Percentiles rank a stretch among this genome's conserved stretches.
These are phyloP conservation scores for Mobula hypostoma DNA, from an alignment of 2,113 vertebrate genomes.

Conservation along the genomic window DNA sequence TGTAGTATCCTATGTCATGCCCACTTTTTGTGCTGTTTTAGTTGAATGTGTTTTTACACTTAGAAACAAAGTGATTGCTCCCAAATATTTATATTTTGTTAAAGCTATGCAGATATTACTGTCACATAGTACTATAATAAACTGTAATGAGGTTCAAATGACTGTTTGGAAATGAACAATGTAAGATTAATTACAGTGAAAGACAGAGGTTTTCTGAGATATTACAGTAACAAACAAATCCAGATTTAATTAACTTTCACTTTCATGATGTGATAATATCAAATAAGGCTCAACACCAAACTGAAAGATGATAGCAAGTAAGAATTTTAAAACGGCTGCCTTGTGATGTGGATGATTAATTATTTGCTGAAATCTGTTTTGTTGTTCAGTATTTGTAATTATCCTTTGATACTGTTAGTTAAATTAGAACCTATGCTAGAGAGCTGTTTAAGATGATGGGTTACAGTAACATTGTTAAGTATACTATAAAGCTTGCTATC, in stretches of 20 bases:
- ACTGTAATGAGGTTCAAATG: conserved; percentile 7
- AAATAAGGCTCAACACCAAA: conserved; percentile 29
- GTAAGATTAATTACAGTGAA: conserved; percentile 21
- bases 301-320: conserved; percentile 16
- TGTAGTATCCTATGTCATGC: too few relatives aligned
- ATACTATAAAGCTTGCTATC: too few relatives aligned
- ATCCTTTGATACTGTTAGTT: conserved; percentile 7
- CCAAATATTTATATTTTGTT: background rate
- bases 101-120: background rate
- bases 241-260: conserved; percentile 32
- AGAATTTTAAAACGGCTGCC: conserved; percentile 27
- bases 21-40: too few relatives aligned
- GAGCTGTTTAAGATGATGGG: background rate
- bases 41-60: too few relatives aligned
- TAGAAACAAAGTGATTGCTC: too few relatives aligned
- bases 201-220: conserved; percentile 18
- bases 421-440: background rate
- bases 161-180: background rate
- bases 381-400: conserved; percentile 28
- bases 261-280: conserved; percentile 23
- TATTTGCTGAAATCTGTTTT: conserved; percentile 27
- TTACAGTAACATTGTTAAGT: background rate
- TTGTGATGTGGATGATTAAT: conserved; percentile 30
- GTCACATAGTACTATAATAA: background rate
- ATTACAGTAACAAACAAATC: conserved; percentile 31